Percentiles rank a stretch among this genome's conserved stretches.
Conservation (phyloP, 1,140 invertebrate species). For the Rhagoletis zephyria region DNA sequence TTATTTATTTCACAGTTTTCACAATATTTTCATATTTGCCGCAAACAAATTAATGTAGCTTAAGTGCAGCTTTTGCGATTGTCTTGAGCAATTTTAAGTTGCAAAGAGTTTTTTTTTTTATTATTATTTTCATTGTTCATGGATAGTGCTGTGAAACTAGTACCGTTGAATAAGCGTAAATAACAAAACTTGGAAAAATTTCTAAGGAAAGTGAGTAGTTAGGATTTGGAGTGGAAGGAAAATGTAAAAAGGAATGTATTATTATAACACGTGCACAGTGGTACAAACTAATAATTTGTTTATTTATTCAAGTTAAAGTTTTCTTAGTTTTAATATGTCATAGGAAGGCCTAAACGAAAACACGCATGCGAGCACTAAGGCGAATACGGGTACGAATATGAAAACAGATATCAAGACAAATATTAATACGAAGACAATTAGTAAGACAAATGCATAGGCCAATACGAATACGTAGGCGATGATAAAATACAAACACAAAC, state of each 20-base stretch:
- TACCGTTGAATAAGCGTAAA: neutral
- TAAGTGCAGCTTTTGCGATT: neutral
- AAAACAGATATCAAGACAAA: too few relatives aligned
- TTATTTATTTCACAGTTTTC: neutral
- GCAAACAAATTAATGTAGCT: conserved; percentile 15
- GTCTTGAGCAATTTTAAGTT: neutral
- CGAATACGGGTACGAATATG: too few relatives aligned
- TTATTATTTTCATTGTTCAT: neutral
- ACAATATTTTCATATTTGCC: neutral
- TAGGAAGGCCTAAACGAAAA: too few relatives aligned
- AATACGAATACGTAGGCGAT: too few relatives aligned
- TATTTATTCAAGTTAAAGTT: too few relatives aligned
- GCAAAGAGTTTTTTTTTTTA: neutral
- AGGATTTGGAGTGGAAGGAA: neutral
- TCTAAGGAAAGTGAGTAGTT: neutral
- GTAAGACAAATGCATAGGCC: too few relatives aligned
- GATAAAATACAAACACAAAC: too few relatives aligned
- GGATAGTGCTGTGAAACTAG: neutral
- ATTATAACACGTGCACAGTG: too few relatives aligned
- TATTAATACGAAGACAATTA: too few relatives aligned
- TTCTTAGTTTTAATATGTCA: too few relatives aligned
- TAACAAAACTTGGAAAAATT: neutral
- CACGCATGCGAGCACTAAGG: too few relatives aligned
- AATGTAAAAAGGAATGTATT: neutral
- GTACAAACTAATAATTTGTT: too few relatives aligned